Base-by-base conservation (phyloP, 2,888 invertebrate genomes). In the Epinotia ramella region DNA sequence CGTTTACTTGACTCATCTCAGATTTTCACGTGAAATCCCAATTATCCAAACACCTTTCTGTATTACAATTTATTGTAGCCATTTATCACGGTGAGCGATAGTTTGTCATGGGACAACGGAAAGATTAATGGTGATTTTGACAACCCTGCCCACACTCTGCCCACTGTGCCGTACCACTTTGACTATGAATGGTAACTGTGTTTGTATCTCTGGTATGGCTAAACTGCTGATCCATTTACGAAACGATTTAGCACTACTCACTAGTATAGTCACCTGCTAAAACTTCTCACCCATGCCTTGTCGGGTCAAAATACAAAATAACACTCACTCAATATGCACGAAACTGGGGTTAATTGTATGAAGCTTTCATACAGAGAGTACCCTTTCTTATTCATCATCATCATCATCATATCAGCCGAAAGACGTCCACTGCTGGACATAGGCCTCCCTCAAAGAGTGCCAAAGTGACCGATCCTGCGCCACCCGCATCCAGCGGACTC, bases 81-180 rank as follows among this genome's bases (percentile, higher is more conserved):
- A 72, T 72, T 76, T 57, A 76, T 76, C 71, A 71, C 56, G n/a
- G 71, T 63, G 76, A 76, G 66, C 66, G 72, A 76, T 76, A 67
- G 76, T 72, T 76, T 76, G 71, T 76, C 76, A 53, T n/a, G 46
- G 33, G 12, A 71, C 72, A 77, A 78, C 77, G 77, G 77, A 60
- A 68, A 77, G 78, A 80, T 80, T 80, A 77, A 80, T 80, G 75
- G 73, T 77, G 75, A 74, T 80, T 78, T 77, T 78, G 79, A 78
- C 77, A 73, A 64, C 57, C 74, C 77, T 70, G 66, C 78, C 79
- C 76, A 80, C 79, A 62, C 70, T 66, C 73, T 77, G 77, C 80
- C 80, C 76, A 80, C 79, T 44, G 75, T 66, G 73, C 70, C 40
- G 28, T 71, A 63, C 68, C 60, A 56, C 46, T 65, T 49, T 63